Percentiles rank a stretch among this genome's conserved stretches.
Conservation (phyloP, 2,888 invertebrate genomes). For the Sarcophaga variegata region DNA sequence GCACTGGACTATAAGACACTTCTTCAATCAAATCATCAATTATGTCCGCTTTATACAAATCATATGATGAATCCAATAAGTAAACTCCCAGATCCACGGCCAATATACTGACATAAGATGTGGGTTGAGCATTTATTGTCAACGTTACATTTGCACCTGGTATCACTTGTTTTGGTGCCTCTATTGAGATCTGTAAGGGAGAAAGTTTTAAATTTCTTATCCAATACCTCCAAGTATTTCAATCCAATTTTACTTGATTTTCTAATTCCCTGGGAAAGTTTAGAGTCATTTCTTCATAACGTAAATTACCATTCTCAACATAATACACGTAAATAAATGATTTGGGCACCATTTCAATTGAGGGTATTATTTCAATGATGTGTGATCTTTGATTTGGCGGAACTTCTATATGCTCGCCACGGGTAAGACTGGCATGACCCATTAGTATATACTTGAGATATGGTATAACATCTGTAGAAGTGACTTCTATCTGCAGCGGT, state of each 20-base stretch:
- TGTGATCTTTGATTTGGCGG: conserved; percentile 82
- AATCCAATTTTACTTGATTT: conserved; percentile 1
- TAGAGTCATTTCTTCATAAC: conserved; percentile 76
- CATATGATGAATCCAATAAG: conserved; percentile 86
- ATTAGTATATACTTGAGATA: conserved; percentile 82
- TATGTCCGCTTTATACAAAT: conserved; percentile 83
- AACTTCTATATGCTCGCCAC: conserved; percentile 88
- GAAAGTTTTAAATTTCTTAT: no score
- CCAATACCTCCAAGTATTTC: no score
- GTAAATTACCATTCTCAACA: conserved; percentile 85
- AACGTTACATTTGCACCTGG: conserved; percentile 91
- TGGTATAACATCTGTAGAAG: not conserved
- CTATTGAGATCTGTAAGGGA: no score
- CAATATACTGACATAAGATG: conserved; percentile 92
- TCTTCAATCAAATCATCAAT: conserved; percentile 76
- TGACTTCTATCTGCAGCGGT: no score
- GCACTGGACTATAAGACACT: not conserved
- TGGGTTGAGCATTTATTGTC: conserved; percentile 89
- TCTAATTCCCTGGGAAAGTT: conserved; percentile 21
- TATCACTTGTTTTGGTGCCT: conserved; percentile 72
- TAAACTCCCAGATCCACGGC: conserved; percentile 93
- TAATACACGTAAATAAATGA: conserved; percentile 36
- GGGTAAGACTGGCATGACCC: conserved; percentile 91
- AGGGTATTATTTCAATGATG: conserved; percentile 85
- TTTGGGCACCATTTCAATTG: conserved; percentile 35